Percentiles rank a stretch among this genome's conserved stretches.
Evolutionary conservation across 2,113 vertebrate species (phyloP).

Genomic region (Ameiurus melas): DNA sequence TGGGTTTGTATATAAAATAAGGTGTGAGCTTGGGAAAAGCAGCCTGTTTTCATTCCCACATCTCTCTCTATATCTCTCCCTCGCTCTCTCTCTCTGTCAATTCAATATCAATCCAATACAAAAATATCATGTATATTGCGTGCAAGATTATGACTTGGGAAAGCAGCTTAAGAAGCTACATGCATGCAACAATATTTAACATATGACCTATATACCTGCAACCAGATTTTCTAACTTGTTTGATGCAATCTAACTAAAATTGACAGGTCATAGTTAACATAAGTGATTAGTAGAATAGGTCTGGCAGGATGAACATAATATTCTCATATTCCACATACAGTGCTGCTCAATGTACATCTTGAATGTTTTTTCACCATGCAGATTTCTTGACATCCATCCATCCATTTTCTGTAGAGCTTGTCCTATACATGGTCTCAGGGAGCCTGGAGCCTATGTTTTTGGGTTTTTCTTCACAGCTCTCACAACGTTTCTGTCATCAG

Average conservation of each 20-base stretch:
- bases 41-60: conserved; percentile 62
- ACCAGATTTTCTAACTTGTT: neutral
- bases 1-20: conserved; percentile 49
- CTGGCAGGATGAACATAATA: neutral
- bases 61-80: conserved; percentile 2
- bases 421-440: too few species aligned
- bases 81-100: neutral
- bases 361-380: neutral
- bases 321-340: neutral
- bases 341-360: neutral
- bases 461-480: too few species aligned
- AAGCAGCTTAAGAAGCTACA: neutral
- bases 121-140: neutral
- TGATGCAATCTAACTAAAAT: neutral
- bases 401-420: too few species aligned
- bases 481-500: too few species aligned
- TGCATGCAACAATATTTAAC: neutral
- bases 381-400: too few species aligned
- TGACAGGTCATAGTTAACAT: neutral
- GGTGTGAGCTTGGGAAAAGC: conserved; percentile 65
- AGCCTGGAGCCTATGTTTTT: too few species aligned
- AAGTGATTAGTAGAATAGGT: neutral
- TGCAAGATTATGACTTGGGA: neutral
- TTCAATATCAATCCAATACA: neutral
- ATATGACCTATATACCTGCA: neutral